Conservation (phyloP, 2,888 invertebrate species). For the Acronicta aceris region DNA sequence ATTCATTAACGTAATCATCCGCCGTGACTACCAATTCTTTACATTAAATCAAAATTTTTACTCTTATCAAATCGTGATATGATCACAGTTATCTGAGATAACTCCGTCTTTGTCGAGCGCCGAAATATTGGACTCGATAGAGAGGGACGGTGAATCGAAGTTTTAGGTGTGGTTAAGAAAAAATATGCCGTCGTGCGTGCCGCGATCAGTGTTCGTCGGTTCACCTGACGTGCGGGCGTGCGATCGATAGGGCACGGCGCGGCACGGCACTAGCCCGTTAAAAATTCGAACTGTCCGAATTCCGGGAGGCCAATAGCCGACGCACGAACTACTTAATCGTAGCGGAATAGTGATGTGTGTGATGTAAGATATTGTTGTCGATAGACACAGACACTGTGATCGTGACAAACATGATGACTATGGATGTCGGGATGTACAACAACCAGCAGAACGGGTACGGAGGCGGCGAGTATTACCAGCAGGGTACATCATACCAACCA, state of each 20-base stretch:
- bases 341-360: slow-evolving; percentile 81
- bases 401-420: slow-evolving; percentile 92
- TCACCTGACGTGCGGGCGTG: slow-evolving; percentile 81
- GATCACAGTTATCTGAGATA: slow-evolving; percentile 67
- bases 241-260: slow-evolving; percentile 72
- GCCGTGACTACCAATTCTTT: slow-evolving; percentile 63
- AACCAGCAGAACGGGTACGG: slow-evolving; percentile 90
- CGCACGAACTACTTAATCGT: slow-evolving; percentile 53
- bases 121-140: slow-evolving; percentile 54
- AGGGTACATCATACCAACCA: slow-evolving; percentile 82
- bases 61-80: slow-evolving; percentile 75
- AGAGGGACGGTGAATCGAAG: slow-evolving; percentile 73
- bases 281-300: slow-evolving; percentile 69
- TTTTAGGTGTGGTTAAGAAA: slow-evolving; percentile 82
- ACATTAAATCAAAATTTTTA: slow-evolving; percentile 71
- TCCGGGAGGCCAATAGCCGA: slow-evolving; percentile 67
- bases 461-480: slow-evolving; percentile 87
- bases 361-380: slow-evolving; percentile 77
- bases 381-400: slow-evolving; percentile 76
- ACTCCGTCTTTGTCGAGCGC: slow-evolving; percentile 68
- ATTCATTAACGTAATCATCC: slow-evolving; percentile 62
- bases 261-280: slow-evolving; percentile 67
- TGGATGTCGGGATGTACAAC: slow-evolving; percentile 95
- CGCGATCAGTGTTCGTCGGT: slow-evolving; percentile 80
- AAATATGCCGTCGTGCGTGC: slow-evolving; percentile 68